phyloP scores from a whole-genome alignment of 1,140 invertebrate genomes.

The Cyclina sinensis region DNA sequence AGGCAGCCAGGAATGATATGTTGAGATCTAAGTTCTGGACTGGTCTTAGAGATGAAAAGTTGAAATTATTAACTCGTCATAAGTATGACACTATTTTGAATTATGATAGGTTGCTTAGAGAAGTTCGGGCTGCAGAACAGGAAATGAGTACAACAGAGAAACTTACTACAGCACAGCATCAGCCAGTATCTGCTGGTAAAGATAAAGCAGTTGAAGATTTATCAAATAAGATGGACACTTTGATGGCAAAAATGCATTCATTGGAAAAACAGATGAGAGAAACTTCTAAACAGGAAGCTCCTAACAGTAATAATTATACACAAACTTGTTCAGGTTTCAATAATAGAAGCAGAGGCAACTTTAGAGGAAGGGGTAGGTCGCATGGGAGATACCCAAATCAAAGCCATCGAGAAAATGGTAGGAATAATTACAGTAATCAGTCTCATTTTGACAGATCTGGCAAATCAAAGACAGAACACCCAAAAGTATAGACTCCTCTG shows the following conservation, averaged over 20 bases:
- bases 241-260: constrained; percentile 10
- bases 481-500: constrained; percentile 6
- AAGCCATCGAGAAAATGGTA: background rate
- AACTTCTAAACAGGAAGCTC: background rate
- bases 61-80: background rate
- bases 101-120: constrained; percentile 3
- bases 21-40: constrained; percentile 37
- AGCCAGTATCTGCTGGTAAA: background rate
- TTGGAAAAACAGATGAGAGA: background rate
- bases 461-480: background rate
- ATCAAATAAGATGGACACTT: background rate
- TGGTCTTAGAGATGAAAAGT: background rate
- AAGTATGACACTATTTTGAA: constrained; percentile 21
- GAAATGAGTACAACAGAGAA: background rate
- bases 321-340: background rate
- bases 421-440: background rate
- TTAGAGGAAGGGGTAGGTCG: background rate
- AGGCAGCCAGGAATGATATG: constrained; percentile 26
- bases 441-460: too few species aligned
- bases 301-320: background rate
- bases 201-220: background rate
- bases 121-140: background rate
- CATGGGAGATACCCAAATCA: background rate
- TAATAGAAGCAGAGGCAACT: background rate
- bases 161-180: background rate